A percentile compares a stretch with the other conserved stretches of the same genome.
These are phyloP conservation scores for Antechinus flavipes DNA, from an alignment of 2,113 vertebrate genomes.

Conservation along the genomic window DNA sequence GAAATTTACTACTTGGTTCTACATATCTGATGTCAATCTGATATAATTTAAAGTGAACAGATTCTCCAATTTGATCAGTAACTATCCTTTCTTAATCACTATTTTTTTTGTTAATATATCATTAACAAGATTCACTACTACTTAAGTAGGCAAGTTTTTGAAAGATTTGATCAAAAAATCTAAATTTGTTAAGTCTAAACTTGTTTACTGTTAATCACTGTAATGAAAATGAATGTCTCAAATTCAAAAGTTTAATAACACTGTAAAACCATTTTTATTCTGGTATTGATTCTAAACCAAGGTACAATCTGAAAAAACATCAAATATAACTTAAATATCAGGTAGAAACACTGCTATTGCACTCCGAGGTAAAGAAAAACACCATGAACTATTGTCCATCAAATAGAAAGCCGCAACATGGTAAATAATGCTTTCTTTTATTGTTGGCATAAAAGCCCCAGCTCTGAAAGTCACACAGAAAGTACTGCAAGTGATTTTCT, in stretches of 20 bases:
- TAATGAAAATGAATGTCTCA: conserved; percentile 43
- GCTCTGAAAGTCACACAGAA: conserved; percentile 59
- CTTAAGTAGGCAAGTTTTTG: conserved; percentile 15
- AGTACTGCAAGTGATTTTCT: conserved; percentile 36
- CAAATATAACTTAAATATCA: conserved; percentile 47
- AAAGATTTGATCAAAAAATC: not conserved
- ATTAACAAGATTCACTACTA: not conserved
- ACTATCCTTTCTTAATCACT: conserved; percentile 30
- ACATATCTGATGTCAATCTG: conserved; percentile 13
- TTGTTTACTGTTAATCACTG: conserved; percentile 30
- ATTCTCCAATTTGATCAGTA: conserved; percentile 34
- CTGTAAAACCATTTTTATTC: conserved; percentile 53
- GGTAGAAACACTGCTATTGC: conserved; percentile 60
- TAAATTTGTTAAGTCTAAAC: not conserved
- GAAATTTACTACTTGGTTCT: conserved; percentile 3
- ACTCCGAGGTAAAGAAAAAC: conserved; percentile 59
- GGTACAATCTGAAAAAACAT: conserved; percentile 64
- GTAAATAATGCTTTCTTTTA: conserved; percentile 65
- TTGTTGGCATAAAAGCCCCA: conserved; percentile 66
- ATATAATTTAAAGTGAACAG: conserved; percentile 10
- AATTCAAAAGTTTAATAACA: conserved; percentile 25
- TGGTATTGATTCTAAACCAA: conserved; percentile 50
- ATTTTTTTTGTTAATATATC: not conserved
- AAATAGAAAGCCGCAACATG: conserved; percentile 62
- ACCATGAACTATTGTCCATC: conserved; percentile 60